Evolutionary conservation across 2,113 vertebrate genomes (phyloP), one percentile per base, ranked within the genome.

Genomic region (Tychaedon coryphoeus): DNA sequence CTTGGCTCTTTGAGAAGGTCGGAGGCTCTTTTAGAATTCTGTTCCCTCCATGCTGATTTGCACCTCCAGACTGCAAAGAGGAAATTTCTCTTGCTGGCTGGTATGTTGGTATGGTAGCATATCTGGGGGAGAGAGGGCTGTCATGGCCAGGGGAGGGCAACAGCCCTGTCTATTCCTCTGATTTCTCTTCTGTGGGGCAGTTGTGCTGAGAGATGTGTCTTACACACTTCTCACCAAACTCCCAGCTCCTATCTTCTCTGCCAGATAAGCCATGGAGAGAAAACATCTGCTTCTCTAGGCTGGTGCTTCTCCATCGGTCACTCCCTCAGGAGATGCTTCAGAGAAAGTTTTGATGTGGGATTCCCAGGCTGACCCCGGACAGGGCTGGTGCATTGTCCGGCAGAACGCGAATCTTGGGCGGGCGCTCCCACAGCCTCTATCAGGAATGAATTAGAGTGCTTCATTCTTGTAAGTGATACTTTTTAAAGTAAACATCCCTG

Each of bases 401-500:
- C 19, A 9, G 54, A 74, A 62, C n/a, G 42, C 92, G 69, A 95
- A 86, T n/a, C 4, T 25, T 40, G 74, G n/a, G 53, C 1, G 18
- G 67, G 76, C 73, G 86, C 85, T 69, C 77, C 88, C 77, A 66
- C 28, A 26, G 76, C 64, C 25, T 6, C 95, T 97, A 95, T 95
- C 76, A 91, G 94, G 97, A 97, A 86, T 83, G 95, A 98, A 96
- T 97, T 95, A 96, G 96, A 96, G 97, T 93, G 97, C 95, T 98
- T 97, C 82, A 31, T 97, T 97, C 96, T 96, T 95, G 97, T 98
- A 98, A 98, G 95, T 84, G 97, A 98, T 98, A 97, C 97, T 96
- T 97, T 97, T 97, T 94, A 88, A 97, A 98, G 97, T 98, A 98
- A 98, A 98, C 98, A 98, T 96, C 97, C 82, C 76, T 91, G 87